Evolutionary conservation across 2,888 invertebrate species (phyloP).

Genomic region (Rhaphigaster nebulosa): DNA sequence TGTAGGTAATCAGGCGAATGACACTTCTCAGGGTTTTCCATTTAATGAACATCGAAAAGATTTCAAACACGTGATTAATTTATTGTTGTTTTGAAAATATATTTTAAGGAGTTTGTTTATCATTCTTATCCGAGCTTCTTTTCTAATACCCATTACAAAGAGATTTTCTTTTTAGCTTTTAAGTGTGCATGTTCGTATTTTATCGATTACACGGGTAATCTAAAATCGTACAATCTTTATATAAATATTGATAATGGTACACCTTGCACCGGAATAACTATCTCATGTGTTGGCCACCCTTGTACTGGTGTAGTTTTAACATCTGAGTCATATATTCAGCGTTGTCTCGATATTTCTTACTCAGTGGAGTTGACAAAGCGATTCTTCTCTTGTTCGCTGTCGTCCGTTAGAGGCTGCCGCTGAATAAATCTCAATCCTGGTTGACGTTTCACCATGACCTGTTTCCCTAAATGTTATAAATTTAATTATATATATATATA

Average conservation of each 20-base stretch:
- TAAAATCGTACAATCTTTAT: not conserved
- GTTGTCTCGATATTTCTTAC: not conserved
- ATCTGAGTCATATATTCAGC: not conserved
- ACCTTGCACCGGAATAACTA: not conserved
- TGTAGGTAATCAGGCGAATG: not conserved
- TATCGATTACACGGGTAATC: not conserved
- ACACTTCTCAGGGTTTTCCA: not conserved
- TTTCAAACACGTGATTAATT: not conserved
- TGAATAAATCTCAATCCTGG: not conserved
- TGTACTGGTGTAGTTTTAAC: not conserved
- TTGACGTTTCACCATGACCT: not conserved
- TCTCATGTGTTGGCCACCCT: not conserved
- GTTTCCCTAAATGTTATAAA: not conserved
- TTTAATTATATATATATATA: not conserved
- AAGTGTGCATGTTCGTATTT: not conserved
- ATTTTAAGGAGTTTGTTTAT: not conserved
- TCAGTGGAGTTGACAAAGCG: not conserved
- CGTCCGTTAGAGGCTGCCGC: not conserved
- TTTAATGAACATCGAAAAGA: not conserved
- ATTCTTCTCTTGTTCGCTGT: not conserved
- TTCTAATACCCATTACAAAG: not conserved
- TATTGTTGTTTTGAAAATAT: not conserved
- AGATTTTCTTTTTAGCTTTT: not conserved
- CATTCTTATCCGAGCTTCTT: not conserved
- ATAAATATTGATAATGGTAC: not conserved